Conservation (phyloP, 2,797 vertebrate genomes). For the Enteromius fasciolatus region DNA sequence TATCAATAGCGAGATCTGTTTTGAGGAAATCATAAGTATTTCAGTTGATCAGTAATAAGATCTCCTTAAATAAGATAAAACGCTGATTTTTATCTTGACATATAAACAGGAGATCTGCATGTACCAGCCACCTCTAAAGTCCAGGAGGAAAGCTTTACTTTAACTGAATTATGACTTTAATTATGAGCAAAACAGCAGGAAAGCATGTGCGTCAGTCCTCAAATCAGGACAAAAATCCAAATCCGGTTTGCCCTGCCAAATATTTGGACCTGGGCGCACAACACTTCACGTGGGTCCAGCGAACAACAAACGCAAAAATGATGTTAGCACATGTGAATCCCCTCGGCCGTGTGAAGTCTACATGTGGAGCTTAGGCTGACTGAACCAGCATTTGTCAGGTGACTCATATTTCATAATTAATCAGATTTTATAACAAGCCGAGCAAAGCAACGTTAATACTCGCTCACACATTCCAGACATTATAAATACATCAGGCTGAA, state of each 20-base stretch:
- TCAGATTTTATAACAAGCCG: conserved; percentile 53
- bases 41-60: neutral
- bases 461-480: conserved; percentile 6
- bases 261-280: neutral
- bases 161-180: neutral
- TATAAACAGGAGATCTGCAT: neutral
- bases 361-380: neutral
- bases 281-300: neutral
- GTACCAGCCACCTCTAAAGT: neutral
- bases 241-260: neutral
- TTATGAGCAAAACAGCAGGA: conserved; percentile 3
- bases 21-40: neutral
- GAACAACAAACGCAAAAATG: neutral
- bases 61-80: neutral
- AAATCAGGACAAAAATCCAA: conserved; percentile 10
- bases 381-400: conserved; percentile 33
- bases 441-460: conserved; percentile 40
- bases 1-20: neutral
- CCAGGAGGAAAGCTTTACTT: neutral
- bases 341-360: neutral
- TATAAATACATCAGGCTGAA: neutral
- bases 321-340: neutral
- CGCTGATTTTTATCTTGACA: neutral
- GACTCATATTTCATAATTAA: conserved; percentile 52
- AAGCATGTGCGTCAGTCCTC: neutral